These are phyloP conservation scores for Sesia apiformis DNA, from an alignment of 2,888 invertebrate species.

Conservation along the genomic window DNA sequence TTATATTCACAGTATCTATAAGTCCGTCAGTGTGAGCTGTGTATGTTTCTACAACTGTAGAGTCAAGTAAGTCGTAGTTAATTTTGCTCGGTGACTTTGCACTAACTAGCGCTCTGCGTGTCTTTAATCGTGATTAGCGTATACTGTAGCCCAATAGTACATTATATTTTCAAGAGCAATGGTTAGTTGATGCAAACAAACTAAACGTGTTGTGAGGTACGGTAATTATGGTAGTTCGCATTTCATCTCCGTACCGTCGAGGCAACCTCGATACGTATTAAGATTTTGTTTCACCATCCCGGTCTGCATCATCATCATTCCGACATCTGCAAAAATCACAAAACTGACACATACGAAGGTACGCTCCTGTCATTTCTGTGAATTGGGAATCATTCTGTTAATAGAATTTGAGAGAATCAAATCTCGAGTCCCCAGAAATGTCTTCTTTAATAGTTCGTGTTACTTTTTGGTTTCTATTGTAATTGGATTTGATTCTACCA, in stretches of 20 bases:
- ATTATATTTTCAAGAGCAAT: conserved; percentile 49
- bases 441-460: too few species aligned
- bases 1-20: not conserved
- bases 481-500: conserved; percentile 39
- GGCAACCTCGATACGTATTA: conserved; percentile 82
- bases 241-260: conserved; percentile 85
- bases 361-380: conserved; percentile 38
- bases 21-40: not conserved
- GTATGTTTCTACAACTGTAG: not conserved
- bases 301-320: conserved; percentile 97
- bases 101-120: conserved; percentile 57
- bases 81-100: conserved; percentile 46
- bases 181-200: conserved; percentile 72
- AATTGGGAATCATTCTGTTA: conserved; percentile 22
- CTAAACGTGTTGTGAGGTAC: conserved; percentile 64
- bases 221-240: conserved; percentile 52
- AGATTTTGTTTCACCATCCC: conserved; percentile 95
- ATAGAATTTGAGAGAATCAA: conserved; percentile 35
- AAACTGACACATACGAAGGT: conserved; percentile 69
- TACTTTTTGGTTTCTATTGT: not conserved
- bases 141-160: conserved; percentile 50
- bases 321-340: conserved; percentile 92
- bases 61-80: conserved; percentile 29
- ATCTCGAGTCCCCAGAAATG: conserved; percentile 6
- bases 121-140: conserved; percentile 63